Base-by-base conservation (phyloP, 1,140 invertebrate species). In the Drosophila sucinea region DNA sequence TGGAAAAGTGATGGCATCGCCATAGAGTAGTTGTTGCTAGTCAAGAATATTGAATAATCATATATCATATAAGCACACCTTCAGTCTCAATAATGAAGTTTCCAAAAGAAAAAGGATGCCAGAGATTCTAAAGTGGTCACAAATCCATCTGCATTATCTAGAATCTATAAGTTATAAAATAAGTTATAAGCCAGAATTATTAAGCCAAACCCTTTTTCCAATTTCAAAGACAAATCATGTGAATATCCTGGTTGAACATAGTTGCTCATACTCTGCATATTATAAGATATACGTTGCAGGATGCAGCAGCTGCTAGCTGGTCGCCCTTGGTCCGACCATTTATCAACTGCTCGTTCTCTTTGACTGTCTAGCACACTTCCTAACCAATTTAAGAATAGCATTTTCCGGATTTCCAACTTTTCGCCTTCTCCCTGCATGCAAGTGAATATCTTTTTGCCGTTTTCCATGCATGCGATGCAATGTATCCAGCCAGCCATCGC, bases 311-410 rank as follows among this genome's bases (percentile, higher is more conserved):
- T 77, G 79, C 2, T 6, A 3, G 23, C 62, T 60, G 62, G 64
- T 67, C 47, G 64, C 57, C 63, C 27, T 30, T 58, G 60, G 56
- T 47, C 1, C 65, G 40, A 64, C 70, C 84, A 89, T 87, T 89
- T 87, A 87, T 87, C 84, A 87, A 87, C 80, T 68, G 76, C 84
- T 81, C 65, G 77, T 87, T 84, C 65, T 70, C 89, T 84, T 84
- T 87, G 84, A 89, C 77, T 89, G 81, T 76, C 80, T 84, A 80
- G 77, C 80, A 81, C 70, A 77, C 77, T 87, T 86, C 66, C 76
- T 72, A 80, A 86, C 67, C 84, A 89, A 89, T 87, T 87, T 77
- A 74, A 87, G 67, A 80, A 70, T 71, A 63, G 8, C 35, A 23
- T 25, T 54, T 8, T 29, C 17, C 27, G 35, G 8, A n/a, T 30